Percentiles rank a stretch among this genome's conserved stretches.
Conservation (phyloP, 2,113 vertebrate species). For the Phalacrocorax pelagicus region DNA sequence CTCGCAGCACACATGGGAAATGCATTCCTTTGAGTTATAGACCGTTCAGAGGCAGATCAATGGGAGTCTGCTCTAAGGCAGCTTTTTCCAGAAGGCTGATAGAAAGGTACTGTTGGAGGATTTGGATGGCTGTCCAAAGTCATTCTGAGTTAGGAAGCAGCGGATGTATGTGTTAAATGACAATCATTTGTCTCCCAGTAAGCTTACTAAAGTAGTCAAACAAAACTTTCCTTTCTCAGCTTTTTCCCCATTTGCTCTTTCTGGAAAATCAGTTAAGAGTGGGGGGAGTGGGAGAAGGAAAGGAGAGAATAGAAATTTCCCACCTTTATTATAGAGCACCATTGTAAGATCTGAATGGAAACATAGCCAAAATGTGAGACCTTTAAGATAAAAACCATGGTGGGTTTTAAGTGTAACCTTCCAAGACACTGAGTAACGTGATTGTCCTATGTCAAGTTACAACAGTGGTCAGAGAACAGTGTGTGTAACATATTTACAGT, state of each 20-base stretch:
- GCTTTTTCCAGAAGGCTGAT: not conserved
- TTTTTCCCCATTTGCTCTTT: not conserved
- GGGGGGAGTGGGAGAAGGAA: fast-evolving
- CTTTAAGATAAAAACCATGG: not conserved
- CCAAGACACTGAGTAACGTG: not conserved
- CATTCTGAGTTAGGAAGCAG: not conserved
- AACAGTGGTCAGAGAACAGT: not conserved
- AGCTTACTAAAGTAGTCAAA: not conserved
- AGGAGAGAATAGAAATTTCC: not conserved
- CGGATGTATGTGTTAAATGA: not conserved
- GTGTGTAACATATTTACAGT: not conserved
- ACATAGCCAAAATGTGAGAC: not conserved
- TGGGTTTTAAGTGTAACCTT: not conserved
- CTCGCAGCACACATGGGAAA: not conserved
- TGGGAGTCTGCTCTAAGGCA: not conserved
- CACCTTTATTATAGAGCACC: not conserved
- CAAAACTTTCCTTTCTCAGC: not conserved
- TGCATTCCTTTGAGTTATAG: not conserved
- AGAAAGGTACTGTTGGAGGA: not conserved
- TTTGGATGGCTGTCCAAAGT: not conserved
- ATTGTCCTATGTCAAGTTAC: not conserved
- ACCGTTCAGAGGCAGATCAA: not conserved
- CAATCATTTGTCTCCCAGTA: not conserved
- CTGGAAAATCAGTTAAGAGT: not conserved
- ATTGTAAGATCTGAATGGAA: not conserved